Conservation (phyloP, 2,888 invertebrate species). For the Brachyptera putata region DNA sequence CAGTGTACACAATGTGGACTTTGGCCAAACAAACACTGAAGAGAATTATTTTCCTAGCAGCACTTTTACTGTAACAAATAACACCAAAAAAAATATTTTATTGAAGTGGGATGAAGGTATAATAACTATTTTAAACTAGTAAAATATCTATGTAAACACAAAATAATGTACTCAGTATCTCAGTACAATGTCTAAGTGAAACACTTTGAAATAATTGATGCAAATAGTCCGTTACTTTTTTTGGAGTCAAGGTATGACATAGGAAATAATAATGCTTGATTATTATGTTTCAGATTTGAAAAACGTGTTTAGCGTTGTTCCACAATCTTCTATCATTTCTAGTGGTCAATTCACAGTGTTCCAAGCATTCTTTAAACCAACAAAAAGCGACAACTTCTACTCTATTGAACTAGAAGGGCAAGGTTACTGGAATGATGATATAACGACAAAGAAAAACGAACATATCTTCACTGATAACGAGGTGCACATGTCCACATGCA, state of each 20-base stretch:
- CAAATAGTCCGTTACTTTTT: not conserved
- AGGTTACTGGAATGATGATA: constrained; percentile 38
- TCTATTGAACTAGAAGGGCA: constrained; percentile 40
- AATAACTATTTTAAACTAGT: no score
- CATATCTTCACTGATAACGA: not conserved
- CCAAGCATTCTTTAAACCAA: constrained; percentile 42
- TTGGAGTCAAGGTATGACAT: no score
- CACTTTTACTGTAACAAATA: not conserved
- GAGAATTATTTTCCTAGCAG: not conserved
- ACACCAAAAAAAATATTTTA: not conserved
- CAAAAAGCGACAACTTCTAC: constrained; percentile 38
- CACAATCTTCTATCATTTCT: constrained; percentile 38
- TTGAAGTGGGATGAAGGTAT: not conserved
- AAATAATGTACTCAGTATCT: no score
- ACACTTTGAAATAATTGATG: not conserved
- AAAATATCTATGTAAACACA: no score
- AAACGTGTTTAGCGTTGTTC: constrained; percentile 40
- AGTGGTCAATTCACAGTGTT: constrained; percentile 40
- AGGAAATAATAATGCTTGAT: no score
- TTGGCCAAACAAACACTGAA: not conserved
- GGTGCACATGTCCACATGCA: not conserved
- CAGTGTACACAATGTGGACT: not conserved
- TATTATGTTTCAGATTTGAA: constrained; percentile 36
- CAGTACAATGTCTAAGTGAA: no score
- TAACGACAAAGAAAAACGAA: not conserved